phyloP scores from a whole-genome alignment of 2,113 vertebrate species.

The Nesoenas mayeri region DNA sequence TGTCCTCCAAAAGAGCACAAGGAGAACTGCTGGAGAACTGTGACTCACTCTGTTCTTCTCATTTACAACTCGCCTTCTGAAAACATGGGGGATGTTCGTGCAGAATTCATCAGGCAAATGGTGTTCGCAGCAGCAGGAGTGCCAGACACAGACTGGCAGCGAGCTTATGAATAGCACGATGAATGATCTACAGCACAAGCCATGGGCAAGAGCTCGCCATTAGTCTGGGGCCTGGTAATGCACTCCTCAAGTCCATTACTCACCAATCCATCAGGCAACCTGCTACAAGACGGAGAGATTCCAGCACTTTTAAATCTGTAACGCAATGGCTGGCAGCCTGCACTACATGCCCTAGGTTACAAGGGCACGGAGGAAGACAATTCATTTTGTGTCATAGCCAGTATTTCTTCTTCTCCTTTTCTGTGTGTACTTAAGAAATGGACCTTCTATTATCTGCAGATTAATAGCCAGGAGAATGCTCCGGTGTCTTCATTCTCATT shows the following conservation, averaged over 20 bases:
- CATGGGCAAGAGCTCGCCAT: constrained; percentile 92
- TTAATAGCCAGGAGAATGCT: constrained; percentile 73
- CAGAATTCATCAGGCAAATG: constrained; percentile 43
- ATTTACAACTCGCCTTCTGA: background rate
- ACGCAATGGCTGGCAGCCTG: constrained; percentile 88
- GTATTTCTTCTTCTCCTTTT: constrained; percentile 78
- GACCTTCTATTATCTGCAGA: constrained; percentile 73
- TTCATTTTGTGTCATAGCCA: constrained; percentile 79
- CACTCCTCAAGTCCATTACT: constrained; percentile 95
- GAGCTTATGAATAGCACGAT: constrained; percentile 84
- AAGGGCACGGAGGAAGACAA: constrained; percentile 82
- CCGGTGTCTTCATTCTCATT: constrained; percentile 70
- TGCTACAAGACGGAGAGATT: constrained; percentile 87
- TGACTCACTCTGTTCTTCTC: background rate
- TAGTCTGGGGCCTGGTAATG: constrained; percentile 90
- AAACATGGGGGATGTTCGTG: background rate
- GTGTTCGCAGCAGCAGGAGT: constrained; percentile 30
- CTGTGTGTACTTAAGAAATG: constrained; percentile 78
- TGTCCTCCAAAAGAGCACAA: background rate
- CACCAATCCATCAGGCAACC: constrained; percentile 96
- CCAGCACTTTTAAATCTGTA: constrained; percentile 91
- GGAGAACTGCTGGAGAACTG: background rate
- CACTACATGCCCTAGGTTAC: constrained; percentile 92
- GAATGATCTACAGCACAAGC: constrained; percentile 93
- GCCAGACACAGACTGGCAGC: constrained; percentile 78